Base-by-base conservation (phyloP, 2,113 vertebrate genomes). In the Cairina moschata region DNA sequence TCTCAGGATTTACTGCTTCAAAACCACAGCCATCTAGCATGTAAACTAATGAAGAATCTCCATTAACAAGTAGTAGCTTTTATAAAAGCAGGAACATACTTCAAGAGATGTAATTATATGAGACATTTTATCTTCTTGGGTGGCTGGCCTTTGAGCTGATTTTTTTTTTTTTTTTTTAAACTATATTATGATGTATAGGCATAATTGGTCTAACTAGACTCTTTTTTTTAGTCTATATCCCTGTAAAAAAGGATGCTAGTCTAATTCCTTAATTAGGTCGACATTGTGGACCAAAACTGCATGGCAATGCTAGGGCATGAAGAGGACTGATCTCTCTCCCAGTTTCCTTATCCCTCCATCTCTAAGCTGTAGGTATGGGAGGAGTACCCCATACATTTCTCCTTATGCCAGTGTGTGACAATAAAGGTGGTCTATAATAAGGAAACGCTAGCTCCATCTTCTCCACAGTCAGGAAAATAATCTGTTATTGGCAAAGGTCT, bases 91-190 rank as follows among this genome's bases (percentile, higher is more conserved):
- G 56, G 73, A 93, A 86, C 40, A 48, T 75, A 71, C 63, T 86
- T 95, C 67, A 93, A 59, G 91, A 90, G 55, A 46, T 91, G 20
- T 78, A 96, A 96, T 96, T 96, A 96, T 77, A 21, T 18, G 25
- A 95, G 85, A 77, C 11, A 95, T 93, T 96, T 95, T 91, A 91
- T 97, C 90, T 94, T 91, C 89, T 83, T 90, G 90, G 93, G 94
- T 92, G 93, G 93, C 85, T 86, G 87, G 11, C n/a, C 87, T 91
- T 71, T 83, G 67, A 90, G 67, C 1, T 42, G 58, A 54, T 32
- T 52, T 89, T 84, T 76, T 52, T 88, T 90, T 90, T 90, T 40
- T 23, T 22, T 48, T 46, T 71, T 91, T 90, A 85, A 34, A 56
- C n/a, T 16, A 17, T 95, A 56, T 76, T 69, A 79, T 80, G 78